These are phyloP conservation scores for Trachymyrmex cornetzi DNA, from an alignment of 1,140 invertebrate species.

Conservation along the genomic window DNA sequence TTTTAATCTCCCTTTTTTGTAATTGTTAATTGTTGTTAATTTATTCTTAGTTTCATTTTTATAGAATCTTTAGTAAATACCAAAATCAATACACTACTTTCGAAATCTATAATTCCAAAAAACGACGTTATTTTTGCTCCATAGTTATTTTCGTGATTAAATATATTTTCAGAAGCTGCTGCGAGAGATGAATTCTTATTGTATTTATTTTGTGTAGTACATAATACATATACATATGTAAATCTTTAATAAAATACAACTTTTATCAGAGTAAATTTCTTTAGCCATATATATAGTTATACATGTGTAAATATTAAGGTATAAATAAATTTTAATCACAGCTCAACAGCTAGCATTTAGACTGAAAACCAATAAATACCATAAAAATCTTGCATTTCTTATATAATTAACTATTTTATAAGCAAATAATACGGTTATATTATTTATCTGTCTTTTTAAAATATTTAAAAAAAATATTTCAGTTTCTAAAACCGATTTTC, in stretches of 20 bases:
- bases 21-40: not conserved
- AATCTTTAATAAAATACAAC: not conserved
- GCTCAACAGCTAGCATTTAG: not conserved
- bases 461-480: too few relatives aligned
- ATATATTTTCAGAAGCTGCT: not conserved
- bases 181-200: not conserved
- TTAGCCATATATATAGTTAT: not conserved
- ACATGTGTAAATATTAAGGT: not conserved
- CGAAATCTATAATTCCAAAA: slow-evolving; percentile 1
- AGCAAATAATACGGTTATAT: too few relatives aligned
- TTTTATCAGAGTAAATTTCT: not conserved
- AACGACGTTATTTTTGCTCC: not conserved
- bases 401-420: too few relatives aligned
- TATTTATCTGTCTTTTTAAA: too few relatives aligned
- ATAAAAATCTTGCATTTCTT: too few relatives aligned
- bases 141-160: not conserved
- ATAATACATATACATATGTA: not conserved
- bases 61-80: not conserved
- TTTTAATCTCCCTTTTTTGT: not conserved
- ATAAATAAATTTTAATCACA: not conserved
- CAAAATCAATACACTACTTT: not conserved
- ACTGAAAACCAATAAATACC: too few relatives aligned
- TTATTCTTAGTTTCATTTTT: slow-evolving; percentile 7
- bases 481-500: not conserved
- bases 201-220: not conserved